Conservation (phyloP, 2,797 vertebrate genomes). For the Xiphophorus birchmanni region DNA sequence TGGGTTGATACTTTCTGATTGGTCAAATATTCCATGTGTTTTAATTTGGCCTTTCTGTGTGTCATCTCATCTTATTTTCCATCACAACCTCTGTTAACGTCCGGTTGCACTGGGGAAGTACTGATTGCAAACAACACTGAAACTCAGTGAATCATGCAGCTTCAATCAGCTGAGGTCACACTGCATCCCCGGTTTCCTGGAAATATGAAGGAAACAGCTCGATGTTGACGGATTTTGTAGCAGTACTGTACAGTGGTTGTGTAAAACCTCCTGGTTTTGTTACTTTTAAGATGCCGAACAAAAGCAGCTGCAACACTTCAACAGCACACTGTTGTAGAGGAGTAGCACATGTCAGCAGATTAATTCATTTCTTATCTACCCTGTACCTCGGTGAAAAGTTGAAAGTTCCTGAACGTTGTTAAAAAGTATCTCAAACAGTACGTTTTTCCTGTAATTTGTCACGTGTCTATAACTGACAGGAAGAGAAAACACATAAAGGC, state of each 20-base stretch:
- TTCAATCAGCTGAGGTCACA: slow-evolving; percentile 3
- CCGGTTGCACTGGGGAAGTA: background rate
- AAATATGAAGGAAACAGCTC: background rate
- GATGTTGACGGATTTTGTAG: background rate
- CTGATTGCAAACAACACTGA: background rate
- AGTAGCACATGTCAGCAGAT: background rate
- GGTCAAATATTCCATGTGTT: background rate
- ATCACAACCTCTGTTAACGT: background rate
- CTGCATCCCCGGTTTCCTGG: background rate
- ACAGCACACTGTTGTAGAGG: background rate
- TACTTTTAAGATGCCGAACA: background rate
- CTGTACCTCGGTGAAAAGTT: background rate
- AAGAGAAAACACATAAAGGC: slow-evolving; percentile 31
- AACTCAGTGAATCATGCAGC: slow-evolving; percentile 1
- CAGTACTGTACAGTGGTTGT: background rate
- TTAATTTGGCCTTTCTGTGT: background rate
- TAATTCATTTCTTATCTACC: background rate
- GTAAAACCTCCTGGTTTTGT: background rate
- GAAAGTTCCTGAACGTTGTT: background rate
- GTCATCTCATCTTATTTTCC: background rate
- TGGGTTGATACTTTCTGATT: background rate
- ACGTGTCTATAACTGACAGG: slow-evolving; percentile 19
- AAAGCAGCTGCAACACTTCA: background rate
- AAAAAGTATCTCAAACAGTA: background rate
- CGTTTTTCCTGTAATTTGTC: slow-evolving; percentile 4